These are phyloP conservation scores for Lindbergichthys nudifrons DNA, from an alignment of 2,797 vertebrate species.

Conservation along the genomic window DNA sequence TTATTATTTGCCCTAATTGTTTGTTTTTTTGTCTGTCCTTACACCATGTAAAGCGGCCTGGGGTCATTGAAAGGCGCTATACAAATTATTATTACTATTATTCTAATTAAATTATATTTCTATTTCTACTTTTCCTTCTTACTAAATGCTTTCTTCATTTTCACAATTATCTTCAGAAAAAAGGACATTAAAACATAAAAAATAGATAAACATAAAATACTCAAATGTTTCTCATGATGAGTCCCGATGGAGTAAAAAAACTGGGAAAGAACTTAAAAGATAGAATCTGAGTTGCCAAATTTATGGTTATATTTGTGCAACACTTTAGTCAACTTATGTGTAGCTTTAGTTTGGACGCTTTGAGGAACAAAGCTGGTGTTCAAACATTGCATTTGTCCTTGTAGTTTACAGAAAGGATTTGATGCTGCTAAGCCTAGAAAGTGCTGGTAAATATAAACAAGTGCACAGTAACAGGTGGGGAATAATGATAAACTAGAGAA, in stretches of 20 bases:
- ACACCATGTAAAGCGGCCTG: too few relatives aligned
- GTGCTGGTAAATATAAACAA: slow-evolving; percentile 2
- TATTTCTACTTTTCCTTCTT: not conserved
- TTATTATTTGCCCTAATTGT: too few relatives aligned
- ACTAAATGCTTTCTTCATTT: not conserved
- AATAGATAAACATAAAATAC: not conserved
- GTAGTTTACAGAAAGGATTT: slow-evolving; percentile 21
- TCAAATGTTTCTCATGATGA: not conserved
- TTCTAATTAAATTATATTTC: too few relatives aligned
- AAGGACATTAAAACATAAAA: not conserved
- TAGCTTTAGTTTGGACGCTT: slow-evolving; percentile 5
- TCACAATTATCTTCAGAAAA: not conserved
- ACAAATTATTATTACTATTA: too few relatives aligned
- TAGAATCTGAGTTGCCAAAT: not conserved
- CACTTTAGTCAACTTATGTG: not conserved
- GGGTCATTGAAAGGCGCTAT: too few relatives aligned
- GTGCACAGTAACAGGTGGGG: not conserved
- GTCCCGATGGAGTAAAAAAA: not conserved
- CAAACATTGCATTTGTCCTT: slow-evolving; percentile 14
- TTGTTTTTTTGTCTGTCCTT: too few relatives aligned
- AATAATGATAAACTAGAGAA: not conserved
- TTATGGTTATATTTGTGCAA: not conserved
- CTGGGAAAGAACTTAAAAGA: not conserved
- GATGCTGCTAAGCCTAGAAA: not conserved
- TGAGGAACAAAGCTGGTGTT: slow-evolving; percentile 4